Base-by-base conservation (phyloP, 2,888 invertebrate genomes). In the Anarsia innoxiella region DNA sequence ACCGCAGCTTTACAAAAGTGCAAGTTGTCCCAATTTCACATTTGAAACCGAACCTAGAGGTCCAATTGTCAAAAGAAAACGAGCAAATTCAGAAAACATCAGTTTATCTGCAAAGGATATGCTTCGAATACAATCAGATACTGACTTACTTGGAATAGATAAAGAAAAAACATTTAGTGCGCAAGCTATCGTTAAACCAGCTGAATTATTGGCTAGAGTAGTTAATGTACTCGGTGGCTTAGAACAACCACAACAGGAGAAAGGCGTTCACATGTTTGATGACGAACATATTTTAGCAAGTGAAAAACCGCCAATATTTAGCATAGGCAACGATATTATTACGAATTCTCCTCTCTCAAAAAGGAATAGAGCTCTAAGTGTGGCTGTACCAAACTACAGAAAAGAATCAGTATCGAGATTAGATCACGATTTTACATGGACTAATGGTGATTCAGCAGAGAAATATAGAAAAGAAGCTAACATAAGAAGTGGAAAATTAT, bases 141-240 rank as follows among this genome's bases (percentile, higher is more conserved):
- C 92, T 0, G 93, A 94, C 67, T 78, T 95, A 29, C 87, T 90
- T 41, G 88, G 90, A 27, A 93, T 94, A 46, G 93, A 95, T 64
- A 91, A 91, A 55, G 90, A 90, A 48, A 90, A 90, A 44, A 94
- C 94, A 0, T 93, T 93, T 59, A 89, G 89, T 12, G 88, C 89
- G 1, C 88, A 90, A 43, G 90, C 90, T 6, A 87, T 91, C 46
- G 88, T 93, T 0, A 90, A 92, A 55, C 93, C 93, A 4, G 91
- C 91, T 3, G 92, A 93, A 58, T 65, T 95, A 1, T 65, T 94
- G 37, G 90, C 92, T 0, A 88, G 91, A 62, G 90, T 95, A 28
- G 93, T 93, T 0, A 91, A 91, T 53, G 92, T 93, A 8, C 69
- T 94, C 39, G 93, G 93, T 12, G 89, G 86, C 2, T 80, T 88